Base-by-base conservation (phyloP, 53 echinoderm and acorn worm species). In the Mesocentrotus franciscanus region DNA sequence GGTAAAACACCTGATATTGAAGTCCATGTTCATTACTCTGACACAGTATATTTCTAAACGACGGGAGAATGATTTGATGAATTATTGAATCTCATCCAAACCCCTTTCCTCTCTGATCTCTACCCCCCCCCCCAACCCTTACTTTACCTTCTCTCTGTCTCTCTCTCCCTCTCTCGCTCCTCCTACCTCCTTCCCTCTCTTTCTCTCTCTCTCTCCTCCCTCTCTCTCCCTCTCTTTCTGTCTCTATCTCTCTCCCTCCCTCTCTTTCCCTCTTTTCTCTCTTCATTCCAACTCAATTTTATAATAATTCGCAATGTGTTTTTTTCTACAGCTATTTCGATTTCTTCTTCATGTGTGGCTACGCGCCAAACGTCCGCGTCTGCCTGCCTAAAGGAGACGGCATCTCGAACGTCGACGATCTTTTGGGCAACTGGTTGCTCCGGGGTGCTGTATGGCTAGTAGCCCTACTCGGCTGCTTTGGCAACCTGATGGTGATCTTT, bases 401-500 rank as follows among this genome's bases (percentile, higher is more conserved):
- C 13, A 96, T 99, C 36, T 99, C 99, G 10, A 96, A 96, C 17
- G 95, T 85, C 1, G 97, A 99, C 39, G 95, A 99, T 56, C 97
- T 99, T 22, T 91, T 99, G 15, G 97, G 96, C 33, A 99, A 96
- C 95, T 79, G 94, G 55, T 94, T 98, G 16, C 97, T 99, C 18
- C 98, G 99, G 26, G 96, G 97, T 17, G 95, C 97, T 2, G 99
- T 99, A 6, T 99, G 99, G 99, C 93, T 99, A 57, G 99, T 98
- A 11, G 98, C 98, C 62, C 96, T 97, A 8, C 85, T 99, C 17
- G 99, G 98, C 33, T 96, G 97, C 75, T 60, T 99, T 30, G 99
- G 99, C 49, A 99, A 99, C 92, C 87, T 96, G 20, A 81, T 97
- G 66, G 99, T 99, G 3, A 96, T 99, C n/a, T 93, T 98, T 15